Conservation (phyloP, 2,797 vertebrate species). For the Channallabes apus region DNA sequence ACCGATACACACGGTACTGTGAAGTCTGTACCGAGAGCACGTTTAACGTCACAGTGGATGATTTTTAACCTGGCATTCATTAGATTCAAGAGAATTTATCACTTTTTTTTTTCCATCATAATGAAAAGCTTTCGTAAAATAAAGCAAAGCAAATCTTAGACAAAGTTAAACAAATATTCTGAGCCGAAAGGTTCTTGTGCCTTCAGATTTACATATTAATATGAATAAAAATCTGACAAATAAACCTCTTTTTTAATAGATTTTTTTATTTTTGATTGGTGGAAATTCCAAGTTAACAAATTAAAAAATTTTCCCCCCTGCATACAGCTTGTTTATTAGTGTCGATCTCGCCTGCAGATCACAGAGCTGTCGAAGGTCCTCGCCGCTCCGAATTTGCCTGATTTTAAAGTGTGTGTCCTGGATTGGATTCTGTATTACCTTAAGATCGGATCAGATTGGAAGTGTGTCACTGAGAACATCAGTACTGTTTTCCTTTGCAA, state of each 20-base stretch:
- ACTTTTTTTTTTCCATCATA: too few species aligned
- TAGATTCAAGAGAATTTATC: too few species aligned
- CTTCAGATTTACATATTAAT: background rate
- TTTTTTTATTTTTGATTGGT: background rate
- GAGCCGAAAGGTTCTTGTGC: background rate
- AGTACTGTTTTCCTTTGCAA: constrained; percentile 35
- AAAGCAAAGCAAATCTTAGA: too few species aligned
- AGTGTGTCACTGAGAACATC: background rate
- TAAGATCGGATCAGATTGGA: constrained; percentile 1
- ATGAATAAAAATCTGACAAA: background rate
- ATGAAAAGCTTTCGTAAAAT: too few species aligned
- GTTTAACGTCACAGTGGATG: too few species aligned
- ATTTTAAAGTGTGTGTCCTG: background rate
- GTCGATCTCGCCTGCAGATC: background rate
- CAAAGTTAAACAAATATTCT: background rate
- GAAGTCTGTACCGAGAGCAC: too few species aligned
- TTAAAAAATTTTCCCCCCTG: too few species aligned
- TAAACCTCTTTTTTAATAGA: background rate
- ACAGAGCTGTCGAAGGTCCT: background rate
- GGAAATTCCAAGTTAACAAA: background rate
- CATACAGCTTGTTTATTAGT: too few species aligned
- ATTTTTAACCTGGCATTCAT: too few species aligned
- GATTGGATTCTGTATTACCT: constrained; percentile 12
- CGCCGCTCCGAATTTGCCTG: background rate
- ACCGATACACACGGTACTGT: background rate